phyloP scores from a whole-genome alignment of 64 coral and sea anemone species.

The Stichodactyla mertensii region DNA sequence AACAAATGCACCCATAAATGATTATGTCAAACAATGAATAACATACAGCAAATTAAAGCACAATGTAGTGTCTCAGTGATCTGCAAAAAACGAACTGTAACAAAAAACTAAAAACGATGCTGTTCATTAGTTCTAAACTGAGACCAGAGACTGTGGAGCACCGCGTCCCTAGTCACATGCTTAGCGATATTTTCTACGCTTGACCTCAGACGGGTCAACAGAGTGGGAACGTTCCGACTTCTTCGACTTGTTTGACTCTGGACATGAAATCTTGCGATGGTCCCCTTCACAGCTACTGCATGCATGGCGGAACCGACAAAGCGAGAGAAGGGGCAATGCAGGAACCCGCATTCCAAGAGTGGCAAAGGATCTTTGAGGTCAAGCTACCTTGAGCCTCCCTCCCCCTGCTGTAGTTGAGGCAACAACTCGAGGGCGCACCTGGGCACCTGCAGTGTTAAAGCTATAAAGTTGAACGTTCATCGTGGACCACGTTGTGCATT shows the following conservation, averaged over 20 bases:
- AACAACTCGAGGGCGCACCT: not conserved
- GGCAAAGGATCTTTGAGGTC: not conserved
- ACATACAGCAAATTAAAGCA: too few species aligned
- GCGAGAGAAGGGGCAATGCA: slow-evolving; percentile 1
- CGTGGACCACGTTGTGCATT: not conserved
- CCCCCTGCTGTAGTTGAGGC: too few species aligned
- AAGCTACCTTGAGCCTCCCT: not conserved
- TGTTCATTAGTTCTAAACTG: too few species aligned
- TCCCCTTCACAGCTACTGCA: not conserved
- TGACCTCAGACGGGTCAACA: not conserved
- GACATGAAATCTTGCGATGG: not conserved
- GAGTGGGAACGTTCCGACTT: not conserved
- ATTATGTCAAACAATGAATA: not conserved
- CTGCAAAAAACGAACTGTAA: too few species aligned
- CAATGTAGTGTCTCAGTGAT: too few species aligned
- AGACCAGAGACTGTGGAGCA: too few species aligned
- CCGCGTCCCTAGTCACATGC: not conserved
- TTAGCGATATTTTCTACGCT: not conserved
- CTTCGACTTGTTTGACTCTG: not conserved
- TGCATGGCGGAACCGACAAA: slow-evolving; percentile 1
- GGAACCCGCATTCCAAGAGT: not conserved
- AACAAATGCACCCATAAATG: not conserved
- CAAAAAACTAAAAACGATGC: too few species aligned
- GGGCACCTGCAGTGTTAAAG: not conserved
- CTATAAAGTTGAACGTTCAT: slow-evolving; percentile 22